Percentiles rank a stretch among this genome's conserved stretches.
Conservation (phyloP, 2,113 vertebrate species). For the Cynoglossus semilaevis region DNA sequence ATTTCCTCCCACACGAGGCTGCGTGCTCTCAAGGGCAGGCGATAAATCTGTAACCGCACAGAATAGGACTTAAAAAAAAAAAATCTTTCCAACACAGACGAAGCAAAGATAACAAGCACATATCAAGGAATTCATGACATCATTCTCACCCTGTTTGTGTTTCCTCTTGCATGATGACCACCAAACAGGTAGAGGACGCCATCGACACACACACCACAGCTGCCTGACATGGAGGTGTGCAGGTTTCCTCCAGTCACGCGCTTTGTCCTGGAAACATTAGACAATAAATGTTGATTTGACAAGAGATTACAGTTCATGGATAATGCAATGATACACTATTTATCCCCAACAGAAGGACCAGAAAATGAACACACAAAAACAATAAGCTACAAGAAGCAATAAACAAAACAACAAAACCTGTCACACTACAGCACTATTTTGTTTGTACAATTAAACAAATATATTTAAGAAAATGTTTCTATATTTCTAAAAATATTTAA, state of each 20-base stretch:
- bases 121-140: too few species aligned
- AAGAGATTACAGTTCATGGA: too few species aligned
- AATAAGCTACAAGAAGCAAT: too few species aligned
- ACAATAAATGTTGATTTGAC: neutral
- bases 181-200: slow-evolving; percentile 91
- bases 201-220: slow-evolving; percentile 90
- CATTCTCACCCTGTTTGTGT: slow-evolving; percentile 86
- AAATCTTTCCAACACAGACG: neutral
- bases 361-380: neutral
- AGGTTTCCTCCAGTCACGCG: slow-evolving; percentile 83
- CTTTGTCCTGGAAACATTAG: slow-evolving; percentile 79
- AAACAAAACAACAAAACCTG: too few species aligned
- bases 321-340: too few species aligned
- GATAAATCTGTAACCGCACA: slow-evolving; percentile 84
- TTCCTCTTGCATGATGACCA: slow-evolving; percentile 90
- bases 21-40: slow-evolving; percentile 81
- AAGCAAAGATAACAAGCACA: too few species aligned
- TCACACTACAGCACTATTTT: too few species aligned
- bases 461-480: too few species aligned
- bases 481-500: too few species aligned
- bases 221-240: slow-evolving; percentile 93
- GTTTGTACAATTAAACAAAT: too few species aligned
- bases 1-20: slow-evolving; percentile 89
- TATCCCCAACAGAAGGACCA: neutral
- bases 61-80: neutral